Evolutionary conservation across 2,888 invertebrate genomes (phyloP).

Genomic region (Chaitophorus viminalis): DNA sequence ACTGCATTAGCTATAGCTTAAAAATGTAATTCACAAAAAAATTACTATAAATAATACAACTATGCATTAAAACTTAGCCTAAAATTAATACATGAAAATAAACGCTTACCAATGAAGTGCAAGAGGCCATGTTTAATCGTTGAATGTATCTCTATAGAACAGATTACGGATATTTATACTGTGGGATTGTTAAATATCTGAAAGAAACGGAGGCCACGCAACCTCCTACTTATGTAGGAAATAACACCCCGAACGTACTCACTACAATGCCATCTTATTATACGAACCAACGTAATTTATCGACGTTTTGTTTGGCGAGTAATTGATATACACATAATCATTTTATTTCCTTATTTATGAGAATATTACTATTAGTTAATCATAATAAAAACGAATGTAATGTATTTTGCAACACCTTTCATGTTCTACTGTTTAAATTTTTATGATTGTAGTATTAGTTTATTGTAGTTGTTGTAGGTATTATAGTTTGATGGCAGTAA

Average conservation of each 20-base stretch:
- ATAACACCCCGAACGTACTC: constrained; percentile 25
- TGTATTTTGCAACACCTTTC: neutral
- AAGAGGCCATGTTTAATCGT: constrained; percentile 41
- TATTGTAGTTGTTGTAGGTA: neutral
- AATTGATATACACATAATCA: neutral
- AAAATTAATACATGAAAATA: neutral
- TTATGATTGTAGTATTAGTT: neutral
- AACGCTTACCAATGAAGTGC: constrained; percentile 25
- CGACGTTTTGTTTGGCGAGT: neutral
- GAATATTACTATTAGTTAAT: neutral
- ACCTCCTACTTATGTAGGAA: constrained; percentile 50
- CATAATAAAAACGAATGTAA: constrained; percentile 11
- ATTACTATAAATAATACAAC: neutral
- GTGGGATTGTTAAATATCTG: constrained; percentile 9
- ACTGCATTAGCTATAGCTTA: too few species aligned
- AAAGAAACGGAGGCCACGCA: constrained; percentile 33
- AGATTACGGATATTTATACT: constrained; percentile 27
- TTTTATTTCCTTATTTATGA: constrained; percentile 27
- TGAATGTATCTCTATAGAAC: constrained; percentile 18
- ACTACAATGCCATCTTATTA: constrained; percentile 28
- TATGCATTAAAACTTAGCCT: neutral
- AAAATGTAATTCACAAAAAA: too few species aligned
- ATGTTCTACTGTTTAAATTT: neutral
- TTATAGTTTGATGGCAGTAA: neutral
- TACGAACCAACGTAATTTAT: neutral